Base-by-base conservation (phyloP, 2,888 invertebrate genomes). In the Temnothorax ravouxi region DNA sequence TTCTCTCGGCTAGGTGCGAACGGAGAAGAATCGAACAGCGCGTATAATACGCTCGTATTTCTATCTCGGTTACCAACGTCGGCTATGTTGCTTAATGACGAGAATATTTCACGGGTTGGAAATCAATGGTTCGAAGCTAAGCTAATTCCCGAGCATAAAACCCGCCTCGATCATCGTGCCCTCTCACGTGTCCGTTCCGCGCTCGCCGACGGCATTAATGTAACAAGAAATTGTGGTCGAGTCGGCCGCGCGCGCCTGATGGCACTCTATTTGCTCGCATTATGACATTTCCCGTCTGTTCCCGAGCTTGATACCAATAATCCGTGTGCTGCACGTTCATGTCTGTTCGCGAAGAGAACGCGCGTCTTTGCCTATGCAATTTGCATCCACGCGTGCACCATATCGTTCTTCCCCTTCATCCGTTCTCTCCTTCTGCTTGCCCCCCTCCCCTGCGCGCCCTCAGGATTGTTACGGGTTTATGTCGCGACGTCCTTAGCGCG, bases 261-360 rank as follows among this genome's bases (percentile, higher is more conserved):
- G 86, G 76, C 80, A 83, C 80, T 86, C 83, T 84, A 88, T 86
- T 89, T 83, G 85, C 84, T 88, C 85, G 88, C 82, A 72, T 88
- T 86, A 87, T 85, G 86, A 88, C 87, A 86, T 83, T 61, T 83
- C 77, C 80, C 71, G 66, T 84, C 89, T 88, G 84, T 87, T 88
- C 84, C 83, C 79, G 61, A 54, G 83, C 85, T 84, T 84, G 85
- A 89, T 89, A 84, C 79, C 89, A 86, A 88, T 88, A 86, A 89
- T 89, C 86, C 86, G 50, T 71, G 69, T 41, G 88, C 34, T 47
- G 77, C 56, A n/a, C 77, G 83, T 81, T 83, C 71, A 69, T 56
- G 62, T 34, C 69, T 47, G 72, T 61, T 59, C 79, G 59, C 83
- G 83, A 88, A 66, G 76, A 77, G 76, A 67, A 50, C 54, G 44